phyloP scores from a whole-genome alignment of 2,797 vertebrate species.

The Notolepis coatsorum region DNA sequence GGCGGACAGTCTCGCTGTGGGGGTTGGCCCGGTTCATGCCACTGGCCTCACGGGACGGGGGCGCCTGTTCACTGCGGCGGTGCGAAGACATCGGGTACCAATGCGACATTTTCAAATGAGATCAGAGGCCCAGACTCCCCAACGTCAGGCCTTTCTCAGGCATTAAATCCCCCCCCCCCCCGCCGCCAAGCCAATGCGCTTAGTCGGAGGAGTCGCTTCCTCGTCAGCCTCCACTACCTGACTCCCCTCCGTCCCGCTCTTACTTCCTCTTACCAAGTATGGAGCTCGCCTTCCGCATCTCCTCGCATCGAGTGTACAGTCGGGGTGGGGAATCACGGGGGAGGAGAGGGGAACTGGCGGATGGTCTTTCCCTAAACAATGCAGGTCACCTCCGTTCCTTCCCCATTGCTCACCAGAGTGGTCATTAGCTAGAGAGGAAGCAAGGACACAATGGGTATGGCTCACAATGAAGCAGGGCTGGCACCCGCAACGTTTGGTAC shows the following conservation, averaged over 20 bases:
- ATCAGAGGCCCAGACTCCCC: slow-evolving; percentile 11
- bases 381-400: slow-evolving; percentile 43
- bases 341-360: neutral
- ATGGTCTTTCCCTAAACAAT: slow-evolving; percentile 39
- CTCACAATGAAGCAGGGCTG: slow-evolving; percentile 67
- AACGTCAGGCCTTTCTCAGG: slow-evolving; percentile 10
- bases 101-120: slow-evolving; percentile 20
- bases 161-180: slow-evolving; percentile 16
- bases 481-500: slow-evolving; percentile 13
- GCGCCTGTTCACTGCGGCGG: slow-evolving; percentile 34
- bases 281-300: slow-evolving; percentile 31
- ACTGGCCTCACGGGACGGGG: slow-evolving; percentile 33
- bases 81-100: slow-evolving; percentile 10
- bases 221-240: neutral
- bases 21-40: neutral
- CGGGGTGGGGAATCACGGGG: neutral
- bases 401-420: neutral
- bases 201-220: neutral
- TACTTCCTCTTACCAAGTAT: slow-evolving; percentile 29
- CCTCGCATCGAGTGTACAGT: slow-evolving; percentile 28
- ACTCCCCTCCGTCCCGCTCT: neutral
- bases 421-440: slow-evolving; percentile 66
- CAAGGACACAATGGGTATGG: slow-evolving; percentile 67
- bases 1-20: slow-evolving; percentile 43
- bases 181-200: slow-evolving; percentile 19